A percentile compares a stretch with the other conserved stretches of the same genome.
Conservation (phyloP, 2,888 invertebrate species). For the Protodeltote pygarga region DNA sequence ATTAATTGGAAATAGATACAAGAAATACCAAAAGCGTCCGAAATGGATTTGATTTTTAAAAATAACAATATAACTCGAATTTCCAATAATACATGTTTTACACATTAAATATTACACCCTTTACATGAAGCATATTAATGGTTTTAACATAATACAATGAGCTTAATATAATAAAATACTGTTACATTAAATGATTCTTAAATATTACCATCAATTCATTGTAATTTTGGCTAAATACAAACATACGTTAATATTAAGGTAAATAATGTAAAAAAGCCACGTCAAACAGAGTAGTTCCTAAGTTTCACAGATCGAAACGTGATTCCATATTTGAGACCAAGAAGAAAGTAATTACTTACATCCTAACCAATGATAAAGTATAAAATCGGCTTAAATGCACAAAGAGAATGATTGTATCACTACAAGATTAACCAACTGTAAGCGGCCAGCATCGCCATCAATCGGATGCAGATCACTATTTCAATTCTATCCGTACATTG, state of each 20-base stretch:
- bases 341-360: slow-evolving; percentile 45
- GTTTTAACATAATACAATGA: slow-evolving; percentile 24
- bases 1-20: too few relatives aligned
- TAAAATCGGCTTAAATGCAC: slow-evolving; percentile 37
- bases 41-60: too few relatives aligned
- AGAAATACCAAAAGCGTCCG: slow-evolving; percentile 1
- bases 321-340: slow-evolving; percentile 53
- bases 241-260: slow-evolving; percentile 21
- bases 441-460: slow-evolving; percentile 28
- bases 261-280: slow-evolving; percentile 30
- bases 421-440: slow-evolving; percentile 16
- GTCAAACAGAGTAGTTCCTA: slow-evolving; percentile 52
- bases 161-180: slow-evolving; percentile 25
- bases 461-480: slow-evolving; percentile 7
- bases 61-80: too few relatives aligned
- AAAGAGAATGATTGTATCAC: slow-evolving; percentile 18
- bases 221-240: slow-evolving; percentile 41
- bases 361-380: slow-evolving; percentile 38
- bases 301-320: slow-evolving; percentile 40
- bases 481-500: slow-evolving; percentile 8
- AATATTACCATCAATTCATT: slow-evolving; percentile 43
- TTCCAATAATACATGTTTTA: too few relatives aligned
- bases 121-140: slow-evolving; percentile 27
- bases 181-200: slow-evolving; percentile 28
- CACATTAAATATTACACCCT: too few relatives aligned